Conservation (phyloP, 2,888 invertebrate genomes). For the Drosophila algonquin region DNA sequence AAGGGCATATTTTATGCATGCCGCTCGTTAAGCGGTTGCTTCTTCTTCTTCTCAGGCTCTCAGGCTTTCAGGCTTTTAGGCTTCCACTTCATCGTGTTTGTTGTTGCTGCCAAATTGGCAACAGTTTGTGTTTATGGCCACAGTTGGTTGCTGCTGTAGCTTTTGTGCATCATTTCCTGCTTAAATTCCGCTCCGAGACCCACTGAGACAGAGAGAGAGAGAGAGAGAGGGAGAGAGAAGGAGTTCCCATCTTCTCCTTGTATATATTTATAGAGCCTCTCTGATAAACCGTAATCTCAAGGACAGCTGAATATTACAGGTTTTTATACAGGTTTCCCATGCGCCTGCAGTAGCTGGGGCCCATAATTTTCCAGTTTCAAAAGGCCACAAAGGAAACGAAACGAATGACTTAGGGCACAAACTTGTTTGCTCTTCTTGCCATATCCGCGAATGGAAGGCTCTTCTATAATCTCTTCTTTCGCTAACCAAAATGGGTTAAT, state of each 20-base stretch:
- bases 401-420: constrained; percentile 48
- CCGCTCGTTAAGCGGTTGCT: constrained; percentile 64
- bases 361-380: constrained; percentile 43
- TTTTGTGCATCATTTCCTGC: constrained; percentile 69
- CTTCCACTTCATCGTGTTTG: constrained; percentile 21
- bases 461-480: constrained; percentile 9
- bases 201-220: not conserved
- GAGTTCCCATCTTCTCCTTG: not conserved
- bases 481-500: constrained; percentile 41
- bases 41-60: constrained; percentile 19
- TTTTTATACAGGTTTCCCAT: constrained; percentile 35
- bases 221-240: not conserved
- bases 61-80: not conserved
- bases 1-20: constrained; percentile 70
- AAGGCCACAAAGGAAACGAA: constrained; percentile 48
- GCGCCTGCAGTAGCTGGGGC: constrained; percentile 23
- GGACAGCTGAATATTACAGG: constrained; percentile 61
- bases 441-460: constrained; percentile 30
- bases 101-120: constrained; percentile 43
- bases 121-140: constrained; percentile 24
- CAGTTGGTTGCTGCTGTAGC: constrained; percentile 30
- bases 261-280: constrained; percentile 34
- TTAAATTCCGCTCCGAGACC: constrained; percentile 28
- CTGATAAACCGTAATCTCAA: constrained; percentile 61
- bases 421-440: constrained; percentile 40